Evolutionary conservation across 1,140 invertebrate species (phyloP).

Genomic region (Achatina immaculata): DNA sequence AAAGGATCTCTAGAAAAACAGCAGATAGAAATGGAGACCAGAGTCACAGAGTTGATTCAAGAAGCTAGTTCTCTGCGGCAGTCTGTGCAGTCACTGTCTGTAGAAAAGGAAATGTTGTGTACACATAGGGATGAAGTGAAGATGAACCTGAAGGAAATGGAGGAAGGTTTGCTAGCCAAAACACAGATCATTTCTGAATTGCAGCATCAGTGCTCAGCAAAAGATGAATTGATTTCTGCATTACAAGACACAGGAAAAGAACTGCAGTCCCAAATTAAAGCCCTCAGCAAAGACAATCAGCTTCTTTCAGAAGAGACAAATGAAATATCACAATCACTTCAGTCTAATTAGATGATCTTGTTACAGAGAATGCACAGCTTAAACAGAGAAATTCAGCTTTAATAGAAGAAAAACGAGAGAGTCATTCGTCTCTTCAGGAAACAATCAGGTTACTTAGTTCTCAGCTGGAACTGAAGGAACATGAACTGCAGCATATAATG

Average conservation of each 20-base stretch:
- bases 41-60: neutral
- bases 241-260: neutral
- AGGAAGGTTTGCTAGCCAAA: neutral
- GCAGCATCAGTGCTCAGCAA: neutral
- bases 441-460: neutral
- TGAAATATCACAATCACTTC: neutral
- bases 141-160: neutral
- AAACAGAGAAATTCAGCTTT: neutral
- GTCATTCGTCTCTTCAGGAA: neutral
- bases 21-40: neutral
- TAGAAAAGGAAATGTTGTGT: neutral
- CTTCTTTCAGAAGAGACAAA: neutral
- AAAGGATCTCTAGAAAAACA: neutral
- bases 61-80: neutral
- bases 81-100: neutral
- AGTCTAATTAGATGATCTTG: neutral
- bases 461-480: conserved; percentile 28
- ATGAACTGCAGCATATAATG: conserved; percentile 2
- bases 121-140: neutral
- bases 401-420: neutral
- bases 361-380: neutral
- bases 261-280: neutral
- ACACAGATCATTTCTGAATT: neutral
- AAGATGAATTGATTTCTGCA: neutral
- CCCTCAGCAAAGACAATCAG: neutral